A percentile compares a stretch with the other conserved stretches of the same genome.
Conservation (phyloP, 2,888 invertebrate species). For the Acleris sparsana region DNA sequence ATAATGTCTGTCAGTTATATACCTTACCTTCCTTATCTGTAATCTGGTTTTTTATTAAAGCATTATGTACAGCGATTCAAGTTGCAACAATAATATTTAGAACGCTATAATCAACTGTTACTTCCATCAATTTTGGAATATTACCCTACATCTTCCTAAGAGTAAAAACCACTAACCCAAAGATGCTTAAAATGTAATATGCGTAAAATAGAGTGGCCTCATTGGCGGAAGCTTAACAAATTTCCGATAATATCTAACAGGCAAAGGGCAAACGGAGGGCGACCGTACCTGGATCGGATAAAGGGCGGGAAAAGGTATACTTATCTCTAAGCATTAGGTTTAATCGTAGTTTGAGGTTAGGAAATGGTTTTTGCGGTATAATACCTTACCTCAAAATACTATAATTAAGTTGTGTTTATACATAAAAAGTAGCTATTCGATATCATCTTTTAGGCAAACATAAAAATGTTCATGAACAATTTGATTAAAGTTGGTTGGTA, state of each 20-base stretch:
- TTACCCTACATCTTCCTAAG: not conserved
- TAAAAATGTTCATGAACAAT: no score
- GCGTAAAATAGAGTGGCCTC: conserved; percentile 6
- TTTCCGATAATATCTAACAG: conserved; percentile 18
- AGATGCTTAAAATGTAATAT: conserved; percentile 2
- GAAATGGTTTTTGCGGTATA: not conserved
- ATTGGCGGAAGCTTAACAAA: conserved; percentile 10
- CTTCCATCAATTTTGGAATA: not conserved
- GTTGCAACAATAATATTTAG: no score
- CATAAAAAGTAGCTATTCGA: no score
- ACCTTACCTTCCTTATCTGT: no score
- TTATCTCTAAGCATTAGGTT: not conserved
- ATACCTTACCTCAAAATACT: no score
- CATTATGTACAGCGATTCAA: no score
- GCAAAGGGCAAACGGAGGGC: conserved; percentile 11
- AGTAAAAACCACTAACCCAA: not conserved
- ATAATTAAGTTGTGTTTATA: no score
- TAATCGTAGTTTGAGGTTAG: not conserved
- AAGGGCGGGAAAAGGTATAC: conserved; percentile 4
- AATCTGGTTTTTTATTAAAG: no score
- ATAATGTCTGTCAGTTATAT: no score
- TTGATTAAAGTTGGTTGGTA: no score
- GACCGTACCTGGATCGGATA: conserved; percentile 1
- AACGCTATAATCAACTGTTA: not conserved
- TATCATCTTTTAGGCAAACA: no score